Evolutionary conservation across 2,113 vertebrate genomes (phyloP).

Genomic region (Nibea coibor): DNA sequence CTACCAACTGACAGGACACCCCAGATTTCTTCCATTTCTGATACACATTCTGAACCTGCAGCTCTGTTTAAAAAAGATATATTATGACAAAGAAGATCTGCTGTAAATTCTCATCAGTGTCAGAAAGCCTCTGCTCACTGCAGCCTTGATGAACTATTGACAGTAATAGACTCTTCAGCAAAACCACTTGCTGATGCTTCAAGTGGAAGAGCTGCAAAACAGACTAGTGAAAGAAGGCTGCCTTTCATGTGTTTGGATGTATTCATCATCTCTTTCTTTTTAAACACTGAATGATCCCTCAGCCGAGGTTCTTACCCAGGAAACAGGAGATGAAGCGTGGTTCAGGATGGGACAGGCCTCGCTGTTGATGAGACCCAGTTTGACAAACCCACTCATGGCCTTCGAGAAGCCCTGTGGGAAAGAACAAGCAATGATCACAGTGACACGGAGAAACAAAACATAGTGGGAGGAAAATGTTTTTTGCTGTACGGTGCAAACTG

Average conservation of each 20-base stretch:
- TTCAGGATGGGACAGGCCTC: constrained; percentile 86
- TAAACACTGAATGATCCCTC: neutral
- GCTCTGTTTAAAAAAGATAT: constrained; percentile 3
- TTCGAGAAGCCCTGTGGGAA: constrained; percentile 89
- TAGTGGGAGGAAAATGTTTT: neutral
- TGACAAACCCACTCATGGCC: constrained; percentile 90
- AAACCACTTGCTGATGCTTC: constrained; percentile 16
- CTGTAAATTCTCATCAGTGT: constrained; percentile 36
- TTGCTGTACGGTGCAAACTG: neutral
- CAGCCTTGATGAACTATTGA: constrained; percentile 61
- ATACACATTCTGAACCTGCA: constrained; percentile 7
- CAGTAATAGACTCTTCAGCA: constrained; percentile 40
- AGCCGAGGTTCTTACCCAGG: constrained; percentile 87
- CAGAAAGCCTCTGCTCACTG: constrained; percentile 24
- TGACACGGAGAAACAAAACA: neutral
- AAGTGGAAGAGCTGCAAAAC: constrained; percentile 34
- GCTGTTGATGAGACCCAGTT: constrained; percentile 91
- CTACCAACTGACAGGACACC: too few relatives aligned
- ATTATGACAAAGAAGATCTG: constrained; percentile 8
- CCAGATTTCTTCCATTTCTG: constrained; percentile 11
- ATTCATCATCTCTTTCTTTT: neutral
- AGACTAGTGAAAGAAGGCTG: constrained; percentile 6
- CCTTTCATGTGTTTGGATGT: neutral
- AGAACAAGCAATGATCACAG: neutral
- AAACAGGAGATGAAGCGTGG: constrained; percentile 75